Base-by-base conservation (phyloP, 2,888 invertebrate species). In the Agyllia agylla region DNA sequence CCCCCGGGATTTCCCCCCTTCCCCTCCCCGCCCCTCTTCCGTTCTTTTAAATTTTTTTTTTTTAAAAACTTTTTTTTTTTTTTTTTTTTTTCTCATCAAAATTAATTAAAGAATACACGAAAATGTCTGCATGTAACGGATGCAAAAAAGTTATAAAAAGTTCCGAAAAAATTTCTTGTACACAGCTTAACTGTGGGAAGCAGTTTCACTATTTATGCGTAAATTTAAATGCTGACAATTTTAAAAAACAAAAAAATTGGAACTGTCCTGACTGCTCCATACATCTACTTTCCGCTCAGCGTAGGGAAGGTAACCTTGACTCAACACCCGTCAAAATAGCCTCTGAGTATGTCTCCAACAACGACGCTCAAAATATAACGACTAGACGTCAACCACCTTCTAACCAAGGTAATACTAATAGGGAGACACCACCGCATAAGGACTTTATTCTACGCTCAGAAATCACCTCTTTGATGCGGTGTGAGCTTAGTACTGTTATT, bases 221-320 rank as follows among this genome's bases (percentile, higher is more conserved):
- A 0, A 85, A 70, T 24, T 15, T 85, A 31, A 85, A 15, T 15
- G 35, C 31, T 0, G 85, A 80, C 8, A 78, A 31, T 27, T 33
- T 6, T 27, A 85, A 85, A 27, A 79, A 42, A 11, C 70, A 77
- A n/a, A 70, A 80, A 30, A 70, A 17, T 35, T 85, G 85, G 85
- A 85, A n/a, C 17, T 85, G 85, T n/a, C 85, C 64, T n/a, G 84
- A 84, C 24, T 84, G 84, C 15, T 2, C 84, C 20, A 38, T 84
- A 1, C 49, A 42, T 4, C 24, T 78, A 8, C 84, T 84, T 17
- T 57, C 84, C 20, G 57, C 31, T 3, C 77, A 78, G 17, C 84
- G 49, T 5, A 49, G 3, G 8, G 49, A 49, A 49, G 49, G 49
- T n/a, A n/a, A 49, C 49, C 9, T 75, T 8, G 84, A 84, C 30